These are phyloP conservation scores for Bombus confusus DNA, from an alignment of 1,140 invertebrate genomes.

Conservation along the genomic window DNA sequence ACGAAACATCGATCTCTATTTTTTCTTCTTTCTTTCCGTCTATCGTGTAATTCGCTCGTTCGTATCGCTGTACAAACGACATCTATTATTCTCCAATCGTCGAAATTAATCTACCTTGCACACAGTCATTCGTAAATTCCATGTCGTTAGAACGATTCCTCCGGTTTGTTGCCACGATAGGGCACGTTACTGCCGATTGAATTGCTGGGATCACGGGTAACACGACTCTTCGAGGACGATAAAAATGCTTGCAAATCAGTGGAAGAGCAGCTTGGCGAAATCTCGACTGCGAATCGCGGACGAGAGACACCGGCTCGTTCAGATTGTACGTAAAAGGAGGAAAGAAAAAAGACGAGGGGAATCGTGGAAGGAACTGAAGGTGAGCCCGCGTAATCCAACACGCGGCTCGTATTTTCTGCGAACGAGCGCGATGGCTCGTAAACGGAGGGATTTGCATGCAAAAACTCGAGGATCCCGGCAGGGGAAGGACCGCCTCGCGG, in stretches of 20 bases:
- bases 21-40: background rate
- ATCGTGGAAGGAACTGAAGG: background rate
- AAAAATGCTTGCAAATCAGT: conserved; percentile 13
- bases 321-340: background rate
- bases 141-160: background rate
- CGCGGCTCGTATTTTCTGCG: background rate
- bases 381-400: conserved; percentile 16
- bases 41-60: background rate
- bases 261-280: background rate
- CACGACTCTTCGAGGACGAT: background rate
- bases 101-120: background rate
- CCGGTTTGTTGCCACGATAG: background rate
- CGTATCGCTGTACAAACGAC: background rate
- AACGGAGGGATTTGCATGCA: conserved; percentile 21
- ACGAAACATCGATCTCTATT: conserved; percentile 9
- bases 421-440: background rate
- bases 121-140: background rate
- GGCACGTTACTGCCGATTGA: background rate
- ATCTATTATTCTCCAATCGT: background rate
- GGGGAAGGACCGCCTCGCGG: background rate
- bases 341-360: background rate
- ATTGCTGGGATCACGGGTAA: background rate
- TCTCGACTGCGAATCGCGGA: background rate
- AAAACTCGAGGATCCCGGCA: background rate
- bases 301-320: background rate